These are phyloP conservation scores for Amphipyra tragopoginis DNA, from an alignment of 2,888 invertebrate genomes.

Conservation along the genomic window DNA sequence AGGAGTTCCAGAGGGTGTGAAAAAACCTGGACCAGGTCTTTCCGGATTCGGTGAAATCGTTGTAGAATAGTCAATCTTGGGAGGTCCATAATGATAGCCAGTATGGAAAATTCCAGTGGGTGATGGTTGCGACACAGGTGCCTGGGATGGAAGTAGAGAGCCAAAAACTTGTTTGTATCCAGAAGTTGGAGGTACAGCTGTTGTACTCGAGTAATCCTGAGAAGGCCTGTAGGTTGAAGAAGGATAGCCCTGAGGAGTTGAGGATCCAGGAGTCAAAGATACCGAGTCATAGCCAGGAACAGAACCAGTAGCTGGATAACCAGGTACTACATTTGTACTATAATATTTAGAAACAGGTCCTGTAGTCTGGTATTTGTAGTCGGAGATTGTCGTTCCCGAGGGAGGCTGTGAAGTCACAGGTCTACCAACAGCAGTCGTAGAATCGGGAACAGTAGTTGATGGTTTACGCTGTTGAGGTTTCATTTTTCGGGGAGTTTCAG, in stretches of 20 bases:
- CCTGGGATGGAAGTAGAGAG: background rate
- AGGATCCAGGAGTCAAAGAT: too few species aligned
- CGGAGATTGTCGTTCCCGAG: background rate
- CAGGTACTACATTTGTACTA: slow-evolving; percentile 10
- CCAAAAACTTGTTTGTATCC: background rate
- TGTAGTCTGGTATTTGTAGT: slow-evolving; percentile 15
- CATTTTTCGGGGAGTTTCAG: slow-evolving; percentile 7
- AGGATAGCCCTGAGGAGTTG: slow-evolving; percentile 22
- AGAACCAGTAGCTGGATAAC: slow-evolving; percentile 8
- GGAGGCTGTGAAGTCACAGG: slow-evolving; percentile 12
- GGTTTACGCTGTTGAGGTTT: slow-evolving; percentile 9
- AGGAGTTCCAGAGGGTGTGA: slow-evolving; percentile 3
- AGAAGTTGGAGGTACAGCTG: slow-evolving; percentile 6
- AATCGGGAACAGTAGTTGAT: background rate
- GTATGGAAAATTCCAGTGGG: slow-evolving; percentile 5
- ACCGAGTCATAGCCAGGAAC: too few species aligned
- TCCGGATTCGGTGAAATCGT: background rate
- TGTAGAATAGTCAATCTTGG: slow-evolving; percentile 7
- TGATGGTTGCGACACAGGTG: slow-evolving; percentile 1
- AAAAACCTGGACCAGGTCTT: background rate
- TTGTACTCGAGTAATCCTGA: slow-evolving; percentile 7
- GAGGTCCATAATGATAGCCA: slow-evolving; percentile 43
- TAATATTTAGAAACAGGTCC: slow-evolving; percentile 10
- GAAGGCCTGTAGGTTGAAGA: slow-evolving; percentile 34
- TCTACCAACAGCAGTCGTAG: slow-evolving; percentile 3